Percentiles rank a stretch among this genome's conserved stretches.
Evolutionary conservation across 2,113 vertebrate genomes (phyloP).

Genomic region (Siphamia tubifer): DNA sequence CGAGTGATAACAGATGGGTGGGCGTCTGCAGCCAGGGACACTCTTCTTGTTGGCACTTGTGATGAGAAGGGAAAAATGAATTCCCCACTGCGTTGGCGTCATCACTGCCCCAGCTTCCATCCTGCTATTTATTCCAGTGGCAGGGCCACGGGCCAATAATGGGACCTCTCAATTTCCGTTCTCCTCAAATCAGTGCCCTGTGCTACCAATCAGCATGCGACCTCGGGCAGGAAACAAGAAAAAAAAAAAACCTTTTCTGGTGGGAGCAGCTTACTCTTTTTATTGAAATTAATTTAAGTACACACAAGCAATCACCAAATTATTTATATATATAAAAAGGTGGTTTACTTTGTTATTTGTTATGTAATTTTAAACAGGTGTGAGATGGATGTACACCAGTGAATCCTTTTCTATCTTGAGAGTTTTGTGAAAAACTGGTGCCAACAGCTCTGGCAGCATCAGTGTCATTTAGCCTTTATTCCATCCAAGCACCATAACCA

Average conservation of each 20-base stretch:
- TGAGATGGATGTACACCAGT: not conserved
- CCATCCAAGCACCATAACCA: slow-evolving; percentile 12
- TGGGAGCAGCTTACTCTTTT: not conserved
- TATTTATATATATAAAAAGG: too few relatives aligned
- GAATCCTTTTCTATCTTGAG: not conserved
- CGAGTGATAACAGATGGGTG: slow-evolving; percentile 56
- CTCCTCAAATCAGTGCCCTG: slow-evolving; percentile 7
- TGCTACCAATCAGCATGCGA: not conserved
- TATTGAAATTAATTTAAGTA: not conserved
- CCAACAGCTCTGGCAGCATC: not conserved
- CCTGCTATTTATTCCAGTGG: slow-evolving; percentile 53
- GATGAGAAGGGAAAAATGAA: slow-evolving; percentile 14
- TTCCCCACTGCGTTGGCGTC: slow-evolving; percentile 29
- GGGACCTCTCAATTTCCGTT: not conserved
- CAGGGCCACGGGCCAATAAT: slow-evolving; percentile 38
- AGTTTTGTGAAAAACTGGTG: not conserved
- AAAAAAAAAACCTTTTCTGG: not conserved
- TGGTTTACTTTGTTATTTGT: not conserved
- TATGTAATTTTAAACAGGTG: slow-evolving; percentile 9
- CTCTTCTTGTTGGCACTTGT: slow-evolving; percentile 11
- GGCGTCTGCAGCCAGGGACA: slow-evolving; percentile 51
- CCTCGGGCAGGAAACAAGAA: not conserved
- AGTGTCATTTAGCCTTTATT: slow-evolving; percentile 18
- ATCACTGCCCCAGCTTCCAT: slow-evolving; percentile 21
- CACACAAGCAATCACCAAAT: too few relatives aligned